A percentile compares a stretch with the other conserved stretches of the same genome.
These are phyloP conservation scores for Hetaerina titia DNA, from an alignment of 2,888 invertebrate species.

Conservation along the genomic window DNA sequence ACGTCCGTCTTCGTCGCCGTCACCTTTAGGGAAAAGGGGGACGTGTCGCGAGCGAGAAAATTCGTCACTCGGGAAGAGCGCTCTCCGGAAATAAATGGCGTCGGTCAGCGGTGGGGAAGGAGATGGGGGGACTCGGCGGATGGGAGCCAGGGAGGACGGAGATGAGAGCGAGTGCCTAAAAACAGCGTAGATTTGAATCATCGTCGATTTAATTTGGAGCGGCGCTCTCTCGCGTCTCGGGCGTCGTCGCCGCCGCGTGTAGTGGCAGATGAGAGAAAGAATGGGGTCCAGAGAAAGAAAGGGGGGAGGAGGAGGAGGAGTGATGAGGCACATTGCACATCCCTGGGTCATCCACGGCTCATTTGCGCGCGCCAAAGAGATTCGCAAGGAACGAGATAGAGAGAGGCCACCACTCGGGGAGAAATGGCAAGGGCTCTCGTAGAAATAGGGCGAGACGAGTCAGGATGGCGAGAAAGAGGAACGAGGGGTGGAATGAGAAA, in stretches of 20 bases:
- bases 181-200: no score
- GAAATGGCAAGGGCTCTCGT: not conserved
- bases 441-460: constrained; percentile 14
- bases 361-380: constrained; percentile 12
- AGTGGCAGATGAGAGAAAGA: no score
- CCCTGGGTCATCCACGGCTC: constrained; percentile 14
- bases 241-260: no score
- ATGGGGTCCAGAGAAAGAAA: no score
- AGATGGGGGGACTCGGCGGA: not conserved
- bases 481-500: not conserved
- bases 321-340: not conserved
- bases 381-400: not conserved
- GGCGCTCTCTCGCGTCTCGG: no score
- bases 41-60: not conserved
- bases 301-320: not conserved
- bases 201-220: no score
- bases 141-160: not conserved
- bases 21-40: not conserved
- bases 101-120: not conserved
- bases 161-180: no score
- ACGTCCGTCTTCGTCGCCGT: not conserved
- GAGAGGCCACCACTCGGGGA: not conserved
- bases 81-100: not conserved
- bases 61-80: not conserved
- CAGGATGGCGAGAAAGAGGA: not conserved